Conservation (phyloP, 1,140 invertebrate genomes). For the Condylostylus longicornis region DNA sequence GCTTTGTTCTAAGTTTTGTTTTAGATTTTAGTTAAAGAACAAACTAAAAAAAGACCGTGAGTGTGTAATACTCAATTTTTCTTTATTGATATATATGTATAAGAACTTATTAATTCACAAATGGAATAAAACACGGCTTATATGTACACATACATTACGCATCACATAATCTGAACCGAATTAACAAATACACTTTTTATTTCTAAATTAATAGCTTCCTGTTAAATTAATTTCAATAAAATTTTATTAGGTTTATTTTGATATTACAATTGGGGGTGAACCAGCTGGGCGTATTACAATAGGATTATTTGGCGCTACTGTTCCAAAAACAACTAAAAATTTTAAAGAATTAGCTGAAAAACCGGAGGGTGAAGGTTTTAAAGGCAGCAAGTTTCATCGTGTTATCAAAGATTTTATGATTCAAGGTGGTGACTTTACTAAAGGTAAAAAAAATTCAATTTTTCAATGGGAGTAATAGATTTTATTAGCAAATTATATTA, state of each 20-base stretch:
- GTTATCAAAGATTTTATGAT: constrained; percentile 94
- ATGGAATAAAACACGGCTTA: constrained; percentile 2
- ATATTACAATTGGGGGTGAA: constrained; percentile 75
- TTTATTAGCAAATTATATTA: too few species aligned
- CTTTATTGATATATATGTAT: neutral
- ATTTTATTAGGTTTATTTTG: constrained; percentile 73
- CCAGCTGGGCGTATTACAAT: constrained; percentile 68
- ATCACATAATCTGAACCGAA: constrained; percentile 5
- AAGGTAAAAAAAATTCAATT: too few species aligned
- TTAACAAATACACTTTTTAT: constrained; percentile 6
- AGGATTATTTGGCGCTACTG: constrained; percentile 88
- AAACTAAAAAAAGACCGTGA: too few species aligned
- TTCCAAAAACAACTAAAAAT: constrained; percentile 88
- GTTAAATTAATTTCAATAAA: constrained; percentile 9
- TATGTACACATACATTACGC: neutral
- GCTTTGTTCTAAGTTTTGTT: too few species aligned
- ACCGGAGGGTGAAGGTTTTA: constrained; percentile 64
- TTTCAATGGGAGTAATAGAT: too few species aligned
- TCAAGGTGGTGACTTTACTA: constrained; percentile 86
- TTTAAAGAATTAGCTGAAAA: constrained; percentile 74
- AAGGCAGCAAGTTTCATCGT: constrained; percentile 81
- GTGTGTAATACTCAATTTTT: too few species aligned
- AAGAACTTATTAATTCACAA: neutral
- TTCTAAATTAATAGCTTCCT: constrained; percentile 9
- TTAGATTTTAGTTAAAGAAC: too few species aligned